phyloP scores from a whole-genome alignment of 2,888 invertebrate species.

The Cerceris rybyensis region DNA sequence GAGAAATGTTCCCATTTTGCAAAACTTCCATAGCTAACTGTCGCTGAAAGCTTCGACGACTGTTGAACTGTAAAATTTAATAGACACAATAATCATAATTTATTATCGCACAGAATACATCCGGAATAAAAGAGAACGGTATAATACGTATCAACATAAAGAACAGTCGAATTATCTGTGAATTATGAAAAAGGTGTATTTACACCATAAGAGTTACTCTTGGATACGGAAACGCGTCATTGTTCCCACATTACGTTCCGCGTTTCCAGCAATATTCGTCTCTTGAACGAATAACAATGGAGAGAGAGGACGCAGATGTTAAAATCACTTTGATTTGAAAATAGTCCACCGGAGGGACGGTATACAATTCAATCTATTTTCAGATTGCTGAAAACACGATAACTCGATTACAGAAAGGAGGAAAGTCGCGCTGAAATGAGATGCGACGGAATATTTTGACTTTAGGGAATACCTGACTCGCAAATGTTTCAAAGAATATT shows the following conservation, averaged over 20 bases:
- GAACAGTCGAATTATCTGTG: slow-evolving; percentile 30
- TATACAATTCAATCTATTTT: neutral
- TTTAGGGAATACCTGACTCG: slow-evolving; percentile 27
- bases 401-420: slow-evolving; percentile 5
- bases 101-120: neutral
- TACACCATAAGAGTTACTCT: slow-evolving; percentile 24
- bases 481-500: neutral
- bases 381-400: neutral
- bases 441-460: slow-evolving; percentile 20
- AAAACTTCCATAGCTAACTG: slow-evolving; percentile 4
- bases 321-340: slow-evolving; percentile 5
- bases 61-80: slow-evolving; percentile 7
- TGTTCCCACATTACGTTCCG: slow-evolving; percentile 26
- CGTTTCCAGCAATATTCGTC: slow-evolving; percentile 17
- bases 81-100: neutral
- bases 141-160: slow-evolving; percentile 5
- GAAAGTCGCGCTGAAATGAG: slow-evolving; percentile 1
- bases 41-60: neutral
- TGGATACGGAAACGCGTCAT: slow-evolving; percentile 16
- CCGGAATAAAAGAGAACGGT: neutral
- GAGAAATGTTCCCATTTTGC: neutral
- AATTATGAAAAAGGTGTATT: slow-evolving; percentile 38
- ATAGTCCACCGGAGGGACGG: neutral
- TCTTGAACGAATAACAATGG: slow-evolving; percentile 34
- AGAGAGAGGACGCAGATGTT: slow-evolving; percentile 8